Base-by-base conservation (phyloP, 2,888 invertebrate genomes). In the Polydrusus cervinus region DNA sequence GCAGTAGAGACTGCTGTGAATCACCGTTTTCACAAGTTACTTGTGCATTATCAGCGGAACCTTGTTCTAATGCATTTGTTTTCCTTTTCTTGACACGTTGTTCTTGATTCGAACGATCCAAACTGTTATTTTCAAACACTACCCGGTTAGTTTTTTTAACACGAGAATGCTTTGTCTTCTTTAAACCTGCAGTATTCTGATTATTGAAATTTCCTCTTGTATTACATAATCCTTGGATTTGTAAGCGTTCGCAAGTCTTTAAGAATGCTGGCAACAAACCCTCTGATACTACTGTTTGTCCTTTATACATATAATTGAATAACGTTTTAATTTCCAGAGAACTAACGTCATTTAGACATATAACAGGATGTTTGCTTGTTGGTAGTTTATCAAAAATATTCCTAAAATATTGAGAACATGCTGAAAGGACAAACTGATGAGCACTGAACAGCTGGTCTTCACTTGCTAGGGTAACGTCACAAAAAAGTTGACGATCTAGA, bases 371-470 rank as follows among this genome's bases (percentile, higher is more conserved):
- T 30, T 57, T 51, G 16, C 16, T 34, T 11, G 16, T 6, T 3
- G 65, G 65, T 6, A 55, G 2, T 30, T 71, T 55, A 11, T 13
- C 30, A 14, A 71, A 65, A 45, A 71, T 49, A 8, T 65, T 66
- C 34, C 57, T 25, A 40, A 71, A 71, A 47, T 71, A 65, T 13
- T 47, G 25, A 14, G 71, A 71, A 71, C 71, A 71, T 11, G 34
- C 57, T 10, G 71, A 43, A 7, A 71, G 55, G 8, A 71, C 55
- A n/a, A 71, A 20, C 57, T 57, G 55, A n/a, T 71, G 71, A 34
- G 71, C 71, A 10, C 66, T 71, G 38, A 66, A 66, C n/a, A 55
- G 14, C 13, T 47, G 25, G 34, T 38, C 38, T 34, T 25, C 40
- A 13, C 34, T 57, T 0, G 65, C 38, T 13, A 71, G 20, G 34